Conservation (phyloP, 2,113 vertebrate genomes). For the Chascanopsetta lugubris region DNA sequence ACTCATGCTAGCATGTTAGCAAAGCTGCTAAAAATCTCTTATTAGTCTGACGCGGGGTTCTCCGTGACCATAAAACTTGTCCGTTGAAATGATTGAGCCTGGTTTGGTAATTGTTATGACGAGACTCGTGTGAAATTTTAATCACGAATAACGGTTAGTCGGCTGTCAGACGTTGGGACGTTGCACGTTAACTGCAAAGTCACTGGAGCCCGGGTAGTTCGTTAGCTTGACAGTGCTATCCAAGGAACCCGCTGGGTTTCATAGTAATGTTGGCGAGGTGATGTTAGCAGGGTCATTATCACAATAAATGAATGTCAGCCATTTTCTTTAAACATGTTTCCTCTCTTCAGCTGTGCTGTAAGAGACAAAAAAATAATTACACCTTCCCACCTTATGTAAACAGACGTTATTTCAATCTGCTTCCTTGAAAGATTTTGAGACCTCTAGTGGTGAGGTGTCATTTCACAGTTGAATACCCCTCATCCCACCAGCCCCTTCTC, state of each 20-base stretch:
- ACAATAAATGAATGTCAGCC: background rate
- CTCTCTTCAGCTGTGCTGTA: slow-evolving; percentile 1
- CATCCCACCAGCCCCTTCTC: no score
- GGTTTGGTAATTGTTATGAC: background rate
- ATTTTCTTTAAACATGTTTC: background rate
- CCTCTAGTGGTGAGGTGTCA: no score
- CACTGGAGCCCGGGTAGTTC: background rate
- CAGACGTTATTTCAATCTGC: no score
- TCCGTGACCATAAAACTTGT: no score
- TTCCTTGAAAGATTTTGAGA: no score
- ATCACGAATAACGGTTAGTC: background rate
- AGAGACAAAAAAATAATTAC: slow-evolving; percentile 8
- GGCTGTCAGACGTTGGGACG: background rate
- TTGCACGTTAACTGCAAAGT: slow-evolving; percentile 35
- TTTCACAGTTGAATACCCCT: no score
- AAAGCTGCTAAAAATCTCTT: slow-evolving; percentile 7
- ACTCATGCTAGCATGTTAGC: slow-evolving; percentile 33
- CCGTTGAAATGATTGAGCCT: rapidly evolving
- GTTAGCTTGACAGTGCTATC: background rate
- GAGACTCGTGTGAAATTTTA: no score
- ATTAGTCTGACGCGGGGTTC: background rate
- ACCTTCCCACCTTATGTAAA: slow-evolving; percentile 3
- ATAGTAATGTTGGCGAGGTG: background rate
- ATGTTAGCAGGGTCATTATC: background rate
- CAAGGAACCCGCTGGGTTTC: background rate